Evolutionary conservation across 2,888 invertebrate genomes (phyloP), one percentile per base, ranked within the genome.

Genomic region (Dynastes tityus): DNA sequence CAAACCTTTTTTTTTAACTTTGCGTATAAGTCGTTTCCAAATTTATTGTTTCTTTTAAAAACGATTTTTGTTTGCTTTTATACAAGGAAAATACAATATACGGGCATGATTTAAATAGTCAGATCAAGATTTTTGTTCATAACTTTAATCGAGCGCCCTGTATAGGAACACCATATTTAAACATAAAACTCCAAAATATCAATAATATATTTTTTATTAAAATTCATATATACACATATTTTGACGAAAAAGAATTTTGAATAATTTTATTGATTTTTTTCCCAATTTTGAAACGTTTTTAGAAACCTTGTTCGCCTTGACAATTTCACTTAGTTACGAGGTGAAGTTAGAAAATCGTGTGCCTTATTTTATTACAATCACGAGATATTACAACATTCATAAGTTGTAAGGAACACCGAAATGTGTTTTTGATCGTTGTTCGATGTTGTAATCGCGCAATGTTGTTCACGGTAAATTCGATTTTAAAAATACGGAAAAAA

Each of bases 311-410:
- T 45, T 45, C 45, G 45, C 45, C 45, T 45, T 45, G 45, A 45
- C 45, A 45, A 45, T 45, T 45, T 45, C 45, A 45, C 45, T 45
- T 45, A 45, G 45, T 45, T 45, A 45, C 45, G 45, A 45, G 45
- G 45, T 45, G 45, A 45, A 45, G 45, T 45, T 32, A 63, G 63
- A 29, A 63, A 68, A 68, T 68, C 49, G 68, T 68, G 68, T 68
- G 68, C 68, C 68, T 68, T 68, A 68, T 68, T 68, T 68, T 68
- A 63, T 63, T 63, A 68, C 68, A 68, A 68, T 68, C 68, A 68
- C 51, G 29, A 29, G 13, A 68, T 32, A 51, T 32, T 51, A 29
- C 51, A 49, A 51, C 51, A 51, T 40, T 68, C 49, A 22, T 27
- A 49, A n/a, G 29, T 63, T 63, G 45, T 45, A 45, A 45, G 2